These are phyloP conservation scores for Falco novaeseelandiae DNA, from an alignment of 2,797 vertebrate genomes.

Conservation along the genomic window DNA sequence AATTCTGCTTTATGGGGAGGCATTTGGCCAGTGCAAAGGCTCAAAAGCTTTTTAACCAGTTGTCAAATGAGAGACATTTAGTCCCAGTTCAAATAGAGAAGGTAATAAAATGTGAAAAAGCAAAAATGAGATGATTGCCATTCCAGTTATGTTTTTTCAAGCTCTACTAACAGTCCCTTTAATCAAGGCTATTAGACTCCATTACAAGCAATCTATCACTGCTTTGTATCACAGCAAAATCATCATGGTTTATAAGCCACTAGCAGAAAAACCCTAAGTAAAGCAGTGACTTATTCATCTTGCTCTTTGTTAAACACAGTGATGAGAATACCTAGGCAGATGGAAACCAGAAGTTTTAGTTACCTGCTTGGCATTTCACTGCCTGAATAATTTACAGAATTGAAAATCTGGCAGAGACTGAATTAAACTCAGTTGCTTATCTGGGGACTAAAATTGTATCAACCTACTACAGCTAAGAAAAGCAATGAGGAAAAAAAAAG, in stretches of 20 bases:
- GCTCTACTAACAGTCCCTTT: constrained; percentile 6
- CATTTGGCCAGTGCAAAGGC: constrained; percentile 37
- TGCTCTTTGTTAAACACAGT: neutral
- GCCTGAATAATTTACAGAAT: neutral
- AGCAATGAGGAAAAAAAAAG: neutral
- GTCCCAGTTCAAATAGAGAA: constrained; percentile 8
- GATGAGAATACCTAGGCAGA: neutral
- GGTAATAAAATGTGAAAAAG: constrained; percentile 40
- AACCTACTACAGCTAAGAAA: neutral
- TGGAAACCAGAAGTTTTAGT: neutral
- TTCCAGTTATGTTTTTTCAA: neutral
- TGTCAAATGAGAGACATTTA: constrained; percentile 22
- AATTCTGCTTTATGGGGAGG: constrained; percentile 50
- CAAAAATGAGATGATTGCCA: constrained; percentile 25
- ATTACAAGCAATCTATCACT: neutral
- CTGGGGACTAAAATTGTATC: neutral
- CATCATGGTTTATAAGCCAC: neutral
- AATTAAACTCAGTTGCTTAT: neutral
- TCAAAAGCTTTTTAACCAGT: constrained; percentile 37
- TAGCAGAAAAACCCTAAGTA: neutral
- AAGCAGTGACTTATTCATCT: neutral
- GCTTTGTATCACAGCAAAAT: neutral
- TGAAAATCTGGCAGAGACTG: neutral
- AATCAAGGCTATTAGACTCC: neutral
- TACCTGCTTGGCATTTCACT: neutral